Base-by-base conservation (phyloP, 1,140 invertebrate genomes). In the Aphelenchoides fujianensis region DNA sequence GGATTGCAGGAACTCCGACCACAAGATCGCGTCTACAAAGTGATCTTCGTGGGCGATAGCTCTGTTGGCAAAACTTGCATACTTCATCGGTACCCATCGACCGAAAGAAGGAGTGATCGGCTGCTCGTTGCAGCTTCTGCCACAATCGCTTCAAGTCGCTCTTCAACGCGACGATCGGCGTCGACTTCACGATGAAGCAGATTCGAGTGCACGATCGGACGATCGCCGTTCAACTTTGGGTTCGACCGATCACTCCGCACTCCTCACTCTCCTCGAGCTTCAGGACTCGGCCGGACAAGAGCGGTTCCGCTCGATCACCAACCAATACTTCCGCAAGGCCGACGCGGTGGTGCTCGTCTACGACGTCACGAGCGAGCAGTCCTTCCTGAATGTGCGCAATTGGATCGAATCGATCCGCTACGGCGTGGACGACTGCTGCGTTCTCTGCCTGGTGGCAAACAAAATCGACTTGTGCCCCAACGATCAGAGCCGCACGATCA, bases 301-400 rank as follows among this genome's bases (percentile, higher is more conserved):
- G 79, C 84, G 87, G 86, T 90, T 89, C 82, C 86, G 90, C 31
- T 89, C 88, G 55, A 88, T 90, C 41, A 90, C 90, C 0, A 89
- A 89, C 76, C 88, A 89, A 66, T 90, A 90, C 80, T 90, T 90
- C 82, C 85, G 90, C 2, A 88, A 90, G 79, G 89, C 90, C 7
- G 90, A 90, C 81, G 90, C 89, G 23, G 88, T 91, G 0, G 85
- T 91, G 68, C 77, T 90, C 3, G 85, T 90, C 81, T 91, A 90
- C 83, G 90, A 90, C 80, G 87, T 89, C 12, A 90, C 88, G n/a
- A 88, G 87, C 48, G 89, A 90, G 77, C 80, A 85, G 53, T 89
- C 89, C 2, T 90, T 89, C 78, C 79, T 88, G 7, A 89, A 88
- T 81, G 87, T 90, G 32, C 85, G 89, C 9, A 87, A 89, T 67